A percentile compares a stretch with the other conserved stretches of the same genome.
Evolutionary conservation across 1,140 invertebrate species (phyloP).

Genomic region (Ceratosolen solmsi): DNA sequence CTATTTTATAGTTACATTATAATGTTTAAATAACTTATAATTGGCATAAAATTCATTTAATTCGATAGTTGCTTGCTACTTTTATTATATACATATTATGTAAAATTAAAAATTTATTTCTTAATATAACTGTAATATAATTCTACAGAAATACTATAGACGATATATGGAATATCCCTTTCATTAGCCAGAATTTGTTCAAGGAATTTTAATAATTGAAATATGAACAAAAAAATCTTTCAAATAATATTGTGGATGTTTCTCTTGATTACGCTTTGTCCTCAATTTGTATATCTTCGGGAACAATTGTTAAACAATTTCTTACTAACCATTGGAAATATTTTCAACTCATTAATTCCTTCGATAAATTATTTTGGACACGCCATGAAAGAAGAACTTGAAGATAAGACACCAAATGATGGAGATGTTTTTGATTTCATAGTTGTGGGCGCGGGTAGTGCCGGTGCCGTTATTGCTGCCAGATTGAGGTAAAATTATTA

Average conservation of each 20-base stretch:
- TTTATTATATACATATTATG: too few relatives aligned
- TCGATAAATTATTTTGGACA: not conserved
- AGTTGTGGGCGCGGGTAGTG: slow-evolving; percentile 50
- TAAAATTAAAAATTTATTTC: too few relatives aligned
- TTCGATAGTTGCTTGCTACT: too few relatives aligned
- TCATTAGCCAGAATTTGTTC: not conserved
- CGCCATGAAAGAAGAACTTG: not conserved
- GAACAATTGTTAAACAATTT: not conserved
- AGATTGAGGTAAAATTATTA: slow-evolving; percentile 73
- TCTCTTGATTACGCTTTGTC: not conserved
- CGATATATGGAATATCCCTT: not conserved
- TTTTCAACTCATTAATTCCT: not conserved
- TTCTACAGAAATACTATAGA: not conserved
- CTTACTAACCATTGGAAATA: not conserved
- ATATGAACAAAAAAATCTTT: not conserved
- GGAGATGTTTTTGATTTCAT: slow-evolving; percentile 9
- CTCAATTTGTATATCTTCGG: not conserved
- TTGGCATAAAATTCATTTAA: too few relatives aligned
- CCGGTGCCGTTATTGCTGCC: slow-evolving; percentile 77
- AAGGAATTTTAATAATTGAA: not conserved
- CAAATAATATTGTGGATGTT: not conserved
- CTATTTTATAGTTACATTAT: too few relatives aligned
- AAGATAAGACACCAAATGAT: slow-evolving; percentile 1
- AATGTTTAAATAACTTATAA: too few relatives aligned
- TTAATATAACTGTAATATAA: too few relatives aligned